Evolutionary conservation across 2,888 invertebrate species (phyloP).

Genomic region (Rhabditophanes sp.): DNA sequence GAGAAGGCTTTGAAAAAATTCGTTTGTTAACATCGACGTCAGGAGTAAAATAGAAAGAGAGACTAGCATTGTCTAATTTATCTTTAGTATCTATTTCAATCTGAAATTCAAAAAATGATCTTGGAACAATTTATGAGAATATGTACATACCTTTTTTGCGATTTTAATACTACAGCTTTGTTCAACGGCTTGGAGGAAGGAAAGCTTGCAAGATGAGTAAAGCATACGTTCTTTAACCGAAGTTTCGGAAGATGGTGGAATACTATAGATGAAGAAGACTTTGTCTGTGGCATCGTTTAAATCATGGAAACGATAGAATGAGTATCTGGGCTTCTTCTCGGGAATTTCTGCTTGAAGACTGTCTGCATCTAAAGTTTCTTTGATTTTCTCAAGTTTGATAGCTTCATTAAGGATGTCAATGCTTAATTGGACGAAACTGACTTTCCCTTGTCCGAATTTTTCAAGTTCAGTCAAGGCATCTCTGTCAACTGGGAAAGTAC

Average conservation of each 20-base stretch:
- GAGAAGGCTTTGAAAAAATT: too few species aligned
- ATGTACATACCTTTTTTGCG: constrained; percentile 62
- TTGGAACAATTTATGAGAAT: neutral
- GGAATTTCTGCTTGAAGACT: constrained; percentile 67
- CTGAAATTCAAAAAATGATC: constrained; percentile 15
- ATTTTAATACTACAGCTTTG: constrained; percentile 60
- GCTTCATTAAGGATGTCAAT: constrained; percentile 67
- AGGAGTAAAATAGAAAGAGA: constrained; percentile 14
- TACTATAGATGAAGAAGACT: constrained; percentile 93
- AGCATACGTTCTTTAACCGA: constrained; percentile 94
- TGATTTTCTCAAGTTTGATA: constrained; percentile 64
- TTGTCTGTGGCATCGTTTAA: too few species aligned
- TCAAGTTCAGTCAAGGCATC: constrained; percentile 61
- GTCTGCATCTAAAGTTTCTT: constrained; percentile 55
- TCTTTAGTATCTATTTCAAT: constrained; percentile 59
- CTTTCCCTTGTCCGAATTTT: constrained; percentile 58
- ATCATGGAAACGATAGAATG: constrained; percentile 55
- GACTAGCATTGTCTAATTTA: constrained; percentile 20
- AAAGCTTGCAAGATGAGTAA: constrained; percentile 89
- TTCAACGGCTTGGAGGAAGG: constrained; percentile 67
- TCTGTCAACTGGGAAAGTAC: constrained; percentile 70
- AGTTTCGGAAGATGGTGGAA: constrained; percentile 85
- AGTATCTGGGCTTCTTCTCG: constrained; percentile 69
- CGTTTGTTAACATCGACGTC: constrained; percentile 3
- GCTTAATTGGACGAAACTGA: constrained; percentile 76